Base-by-base conservation (phyloP, 2,113 vertebrate species). In the Paradisaea rubra region DNA sequence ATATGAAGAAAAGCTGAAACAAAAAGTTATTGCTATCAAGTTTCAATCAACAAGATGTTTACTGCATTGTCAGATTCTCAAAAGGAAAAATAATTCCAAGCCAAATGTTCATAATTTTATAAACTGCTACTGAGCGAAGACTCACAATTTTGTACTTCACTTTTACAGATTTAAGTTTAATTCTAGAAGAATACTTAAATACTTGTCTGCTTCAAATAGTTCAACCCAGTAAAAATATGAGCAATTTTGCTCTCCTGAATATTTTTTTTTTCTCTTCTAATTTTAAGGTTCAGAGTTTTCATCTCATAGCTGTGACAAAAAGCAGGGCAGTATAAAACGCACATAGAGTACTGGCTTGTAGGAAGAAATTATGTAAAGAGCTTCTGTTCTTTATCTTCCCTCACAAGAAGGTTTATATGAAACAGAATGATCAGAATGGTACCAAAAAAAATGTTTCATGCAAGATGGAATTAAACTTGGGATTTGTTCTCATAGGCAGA, bases 351-450 rank as follows among this genome's bases (percentile, higher is more conserved):
- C 47, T 61, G 30, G 23, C 23, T 77, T 69, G 64, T 30, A 76
- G 53, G 54, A 91, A 89, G 63, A 86, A 85, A 83, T 59, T 69
- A 65, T 35, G 54, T 59, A 69, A 91, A 77, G 31, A 87, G 37
- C 45, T 89, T 89, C 93, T 96, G 81, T 69, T 94, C 37, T 90
- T 91, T 50, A 80, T 91, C 93, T 91, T 66, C 31, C 64, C 60
- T 89, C 66, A 76, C 70, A 94, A 69, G 78, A 91, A 87, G 12
- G 66, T 93, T 96, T 94, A 80, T 70, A 77, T 50, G 71, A 90
- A 94, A 90, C 19, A 49, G 54, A 85, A 61, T 54, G 6, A 91
- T 85, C 41, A 69, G 50, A 89, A 87, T 1, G 4, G 45, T 86
- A 80, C 57, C 50, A 54, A 71, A 82, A 91, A 79, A 89, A 79